Conservation (phyloP, 2,797 vertebrate genomes). For the Cyclura pinguis region DNA sequence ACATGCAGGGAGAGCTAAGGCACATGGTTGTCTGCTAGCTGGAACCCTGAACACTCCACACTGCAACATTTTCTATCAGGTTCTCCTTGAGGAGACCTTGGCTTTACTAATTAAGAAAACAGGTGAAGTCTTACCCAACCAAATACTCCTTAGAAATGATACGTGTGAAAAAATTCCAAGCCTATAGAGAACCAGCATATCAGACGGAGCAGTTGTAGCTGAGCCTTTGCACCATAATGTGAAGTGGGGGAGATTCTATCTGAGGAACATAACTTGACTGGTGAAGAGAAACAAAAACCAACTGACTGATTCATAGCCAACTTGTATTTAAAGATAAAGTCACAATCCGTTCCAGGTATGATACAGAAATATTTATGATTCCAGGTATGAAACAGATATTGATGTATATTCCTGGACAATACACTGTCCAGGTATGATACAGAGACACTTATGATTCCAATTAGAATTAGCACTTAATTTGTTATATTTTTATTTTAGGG, state of each 20-base stretch:
- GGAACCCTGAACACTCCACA: too few relatives aligned
- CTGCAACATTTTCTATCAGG: too few relatives aligned
- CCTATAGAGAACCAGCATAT: neutral
- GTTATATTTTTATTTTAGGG: neutral
- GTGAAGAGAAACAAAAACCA: neutral
- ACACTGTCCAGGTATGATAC: neutral
- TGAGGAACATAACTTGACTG: neutral
- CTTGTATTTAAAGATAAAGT: neutral
- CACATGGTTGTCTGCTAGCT: too few relatives aligned
- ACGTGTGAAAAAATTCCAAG: too few relatives aligned
- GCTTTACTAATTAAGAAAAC: neutral
- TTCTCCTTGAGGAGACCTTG: too few relatives aligned
- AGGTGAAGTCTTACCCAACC: neutral
- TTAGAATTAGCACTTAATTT: neutral
- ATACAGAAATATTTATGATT: neutral
- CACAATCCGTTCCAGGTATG: neutral
- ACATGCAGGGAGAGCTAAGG: neutral
- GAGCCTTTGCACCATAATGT: too few relatives aligned
- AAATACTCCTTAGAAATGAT: neutral
- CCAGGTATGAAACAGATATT: too few relatives aligned
- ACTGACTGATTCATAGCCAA: neutral
- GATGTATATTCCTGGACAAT: too few relatives aligned
- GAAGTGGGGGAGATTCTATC: neutral
- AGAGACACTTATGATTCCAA: neutral
- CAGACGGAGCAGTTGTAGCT: neutral